These are phyloP conservation scores for Charaxes varanes DNA, from an alignment of 1,140 invertebrate species.

Conservation along the genomic window DNA sequence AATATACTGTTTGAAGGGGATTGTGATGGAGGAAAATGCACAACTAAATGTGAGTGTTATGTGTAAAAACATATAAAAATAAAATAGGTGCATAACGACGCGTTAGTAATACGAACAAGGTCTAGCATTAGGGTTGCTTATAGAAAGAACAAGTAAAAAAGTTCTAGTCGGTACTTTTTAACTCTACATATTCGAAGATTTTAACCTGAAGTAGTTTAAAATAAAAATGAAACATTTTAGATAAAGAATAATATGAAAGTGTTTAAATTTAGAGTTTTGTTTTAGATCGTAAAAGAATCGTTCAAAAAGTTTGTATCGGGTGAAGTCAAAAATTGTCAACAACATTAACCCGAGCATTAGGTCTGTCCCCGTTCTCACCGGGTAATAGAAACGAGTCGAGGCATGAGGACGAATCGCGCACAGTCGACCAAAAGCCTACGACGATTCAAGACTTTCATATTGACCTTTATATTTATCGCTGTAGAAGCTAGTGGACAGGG, in stretches of 20 bases:
- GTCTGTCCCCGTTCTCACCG: conserved; percentile 8
- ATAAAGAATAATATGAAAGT: not conserved
- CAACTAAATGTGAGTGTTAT: too few relatives aligned
- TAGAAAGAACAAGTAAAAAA: too few relatives aligned
- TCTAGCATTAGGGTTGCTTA: too few relatives aligned
- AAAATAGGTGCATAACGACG: too few relatives aligned
- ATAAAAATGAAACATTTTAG: not conserved
- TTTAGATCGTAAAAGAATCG: conserved; percentile 10
- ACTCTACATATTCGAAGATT: too few relatives aligned
- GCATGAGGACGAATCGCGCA: conserved; percentile 16
- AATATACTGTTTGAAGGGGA: too few relatives aligned
- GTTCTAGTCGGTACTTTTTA: too few relatives aligned
- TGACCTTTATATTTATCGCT: conserved; percentile 10
- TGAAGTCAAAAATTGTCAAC: conserved; percentile 16
- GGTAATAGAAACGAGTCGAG: conserved; percentile 18
- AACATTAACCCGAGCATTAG: conserved; percentile 14
- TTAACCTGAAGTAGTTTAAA: not conserved
- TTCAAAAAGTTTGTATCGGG: too few relatives aligned
- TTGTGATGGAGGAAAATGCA: too few relatives aligned
- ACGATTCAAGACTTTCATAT: conserved; percentile 8
- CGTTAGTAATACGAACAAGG: too few relatives aligned
- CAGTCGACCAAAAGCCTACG: conserved; percentile 4
- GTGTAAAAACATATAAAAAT: too few relatives aligned
- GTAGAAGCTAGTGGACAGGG: conserved; percentile 1
- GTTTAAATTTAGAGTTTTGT: not conserved